Percentiles rank a stretch among this genome's conserved stretches.
Evolutionary conservation across 2,888 invertebrate genomes (phyloP).

Genomic region (Phortica okadai): DNA sequence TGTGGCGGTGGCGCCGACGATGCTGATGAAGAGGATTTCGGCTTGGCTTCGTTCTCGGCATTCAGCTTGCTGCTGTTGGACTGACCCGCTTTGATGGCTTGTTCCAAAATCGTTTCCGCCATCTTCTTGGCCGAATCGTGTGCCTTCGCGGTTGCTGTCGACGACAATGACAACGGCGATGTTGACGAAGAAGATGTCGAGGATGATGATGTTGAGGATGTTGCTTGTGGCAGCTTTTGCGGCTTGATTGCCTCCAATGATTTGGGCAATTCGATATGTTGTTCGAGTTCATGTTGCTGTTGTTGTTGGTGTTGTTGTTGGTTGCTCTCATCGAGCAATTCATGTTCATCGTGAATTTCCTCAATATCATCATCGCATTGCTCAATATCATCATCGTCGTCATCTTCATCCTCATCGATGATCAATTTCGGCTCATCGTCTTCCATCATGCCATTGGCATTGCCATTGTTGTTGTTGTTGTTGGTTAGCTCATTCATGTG

Average conservation of each 20-base stretch:
- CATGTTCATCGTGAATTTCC: conserved; percentile 33
- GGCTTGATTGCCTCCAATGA: conserved; percentile 45
- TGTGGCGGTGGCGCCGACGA: not conserved
- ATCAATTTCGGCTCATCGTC: conserved; percentile 78
- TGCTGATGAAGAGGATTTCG: too few species aligned
- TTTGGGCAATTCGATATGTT: conserved; percentile 41
- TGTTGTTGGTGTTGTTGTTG: conserved; percentile 1
- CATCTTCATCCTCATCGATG: conserved; percentile 75
- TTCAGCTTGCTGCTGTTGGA: conserved; percentile 27
- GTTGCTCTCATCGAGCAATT: conserved; percentile 12
- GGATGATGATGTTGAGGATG: too few species aligned
- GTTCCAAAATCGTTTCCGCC: conserved; percentile 80
- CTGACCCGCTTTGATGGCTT: conserved; percentile 75
- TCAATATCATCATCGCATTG: conserved; percentile 45
- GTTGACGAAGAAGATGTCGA: conserved; percentile 4
- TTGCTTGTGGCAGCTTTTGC: not conserved
- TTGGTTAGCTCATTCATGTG: conserved; percentile 15
- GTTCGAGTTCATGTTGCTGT: not conserved
- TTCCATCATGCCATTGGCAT: conserved; percentile 75
- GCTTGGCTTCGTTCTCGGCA: too few species aligned
- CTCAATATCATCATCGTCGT: conserved; percentile 22
- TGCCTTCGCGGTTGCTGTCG: conserved; percentile 35
- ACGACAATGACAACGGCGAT: not conserved
- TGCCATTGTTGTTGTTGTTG: conserved; percentile 46
- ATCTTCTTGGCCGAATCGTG: conserved; percentile 78